phyloP scores from a whole-genome alignment of 2,888 invertebrate species.

The Drosophila prolongata region DNA sequence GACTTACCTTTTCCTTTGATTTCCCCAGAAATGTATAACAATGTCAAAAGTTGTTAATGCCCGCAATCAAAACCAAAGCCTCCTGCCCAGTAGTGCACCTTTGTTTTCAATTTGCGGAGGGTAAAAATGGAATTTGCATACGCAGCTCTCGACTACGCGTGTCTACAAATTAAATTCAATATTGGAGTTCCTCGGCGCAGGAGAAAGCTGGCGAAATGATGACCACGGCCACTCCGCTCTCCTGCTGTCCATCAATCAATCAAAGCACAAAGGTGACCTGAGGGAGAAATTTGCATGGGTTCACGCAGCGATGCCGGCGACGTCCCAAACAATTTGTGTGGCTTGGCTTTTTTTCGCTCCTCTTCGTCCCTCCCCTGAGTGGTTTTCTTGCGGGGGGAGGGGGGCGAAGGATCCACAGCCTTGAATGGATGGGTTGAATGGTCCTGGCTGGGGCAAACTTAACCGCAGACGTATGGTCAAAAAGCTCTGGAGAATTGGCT shows the following conservation, averaged over 20 bases:
- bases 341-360: slow-evolving; percentile 25
- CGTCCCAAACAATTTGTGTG: slow-evolving; percentile 73
- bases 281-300: slow-evolving; percentile 77
- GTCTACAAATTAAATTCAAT: slow-evolving; percentile 79
- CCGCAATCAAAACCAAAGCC: slow-evolving; percentile 58
- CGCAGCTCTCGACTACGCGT: slow-evolving; percentile 56
- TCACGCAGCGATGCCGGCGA: slow-evolving; percentile 59
- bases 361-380: slow-evolving; percentile 19
- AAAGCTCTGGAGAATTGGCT: slow-evolving; percentile 72
- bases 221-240: slow-evolving; percentile 47
- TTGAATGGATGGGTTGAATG: slow-evolving; percentile 52
- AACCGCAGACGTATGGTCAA: slow-evolving; percentile 78
- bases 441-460: slow-evolving; percentile 56
- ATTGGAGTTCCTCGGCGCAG: slow-evolving; percentile 44
- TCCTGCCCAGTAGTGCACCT: slow-evolving; percentile 36
- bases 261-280: slow-evolving; percentile 78
- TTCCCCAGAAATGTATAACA: slow-evolving; percentile 77
- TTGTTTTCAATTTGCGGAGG: slow-evolving; percentile 38
- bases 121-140: slow-evolving; percentile 62
- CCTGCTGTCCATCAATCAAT: slow-evolving; percentile 73
- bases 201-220: slow-evolving; percentile 40
- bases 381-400: slow-evolving; percentile 31
- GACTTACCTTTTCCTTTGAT: slow-evolving; percentile 52
- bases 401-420: slow-evolving; percentile 1
- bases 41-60: slow-evolving; percentile 76